Base-by-base conservation (phyloP, 1,140 invertebrate genomes). In the Drosophila arawakana region DNA sequence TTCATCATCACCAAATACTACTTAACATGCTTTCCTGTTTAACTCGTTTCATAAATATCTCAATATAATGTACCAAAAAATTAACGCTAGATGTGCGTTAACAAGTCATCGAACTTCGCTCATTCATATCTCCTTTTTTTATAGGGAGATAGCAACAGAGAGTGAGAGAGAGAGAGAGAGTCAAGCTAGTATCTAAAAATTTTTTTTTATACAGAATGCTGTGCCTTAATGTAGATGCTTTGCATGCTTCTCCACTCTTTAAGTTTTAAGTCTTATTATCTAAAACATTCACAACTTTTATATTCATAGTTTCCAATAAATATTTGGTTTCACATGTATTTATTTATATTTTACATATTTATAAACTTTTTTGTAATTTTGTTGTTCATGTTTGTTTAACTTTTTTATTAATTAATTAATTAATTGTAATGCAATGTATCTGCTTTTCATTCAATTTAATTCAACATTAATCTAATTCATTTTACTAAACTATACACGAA, bases 401-500 rank as follows among this genome's bases (percentile, higher is more conserved):
- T 72, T 68, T 68, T 67, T 67, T 67, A 54, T 72, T 52, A 76
- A 35, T 59, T 55, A 10, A 35, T 59, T 55, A 10, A 7, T 74
- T 21, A 21, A 2, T 62, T 52, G 30, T 13, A 55, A 49, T 49
- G 18, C 35, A 54, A 11, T 78, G 59, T 65, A 76, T 72, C 76
- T 66, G 57, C 69, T 81, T 88, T 77, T 21, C 47, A 80, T 84
- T 74, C 39, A 52, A 76, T 62, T 82, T 75, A 49, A 73, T 86
- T 82, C 71, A 80, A 82, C 80, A 86, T 88, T 88, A 88, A 82
- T 78, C 83, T 88, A 88, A 70, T 83, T 83, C 67, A 88, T 89
- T 88, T 88, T 41, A 83, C 84, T 89, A 88, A 88, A 80, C 83
- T 88, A 88, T 88, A 88, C 83, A 88, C 80, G 88, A 77, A 41